Evolutionary conservation across 2,888 invertebrate genomes (phyloP).

Genomic region (Lepidocyrtoides sp.): DNA sequence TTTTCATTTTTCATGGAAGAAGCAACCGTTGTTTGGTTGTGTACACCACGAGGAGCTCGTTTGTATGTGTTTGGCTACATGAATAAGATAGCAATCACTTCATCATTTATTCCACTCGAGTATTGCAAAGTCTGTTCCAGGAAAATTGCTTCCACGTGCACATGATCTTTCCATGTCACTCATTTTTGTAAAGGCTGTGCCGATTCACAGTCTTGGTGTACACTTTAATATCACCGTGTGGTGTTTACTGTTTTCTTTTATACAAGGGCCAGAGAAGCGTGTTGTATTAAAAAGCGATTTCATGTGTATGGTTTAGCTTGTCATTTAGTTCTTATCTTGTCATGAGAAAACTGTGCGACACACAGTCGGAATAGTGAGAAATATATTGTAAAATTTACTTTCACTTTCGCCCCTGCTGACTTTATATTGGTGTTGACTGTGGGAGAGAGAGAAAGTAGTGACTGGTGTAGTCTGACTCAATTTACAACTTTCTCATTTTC

Average conservation of each 20-base stretch:
- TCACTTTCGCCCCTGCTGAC: conserved; percentile 49
- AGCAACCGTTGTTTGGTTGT: neutral
- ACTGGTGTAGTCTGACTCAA: conserved; percentile 45
- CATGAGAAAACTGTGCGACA: conserved; percentile 23
- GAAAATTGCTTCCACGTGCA: conserved; percentile 77
- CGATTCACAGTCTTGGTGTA: conserved; percentile 7
- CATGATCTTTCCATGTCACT: conserved; percentile 68
- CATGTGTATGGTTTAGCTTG: conserved; percentile 62
- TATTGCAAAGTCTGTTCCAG: conserved; percentile 54
- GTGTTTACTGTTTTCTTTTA: conserved; percentile 41
- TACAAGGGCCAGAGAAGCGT: neutral
- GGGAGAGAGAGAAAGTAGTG: conserved; percentile 7
- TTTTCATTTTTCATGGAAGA: conserved; percentile 26
- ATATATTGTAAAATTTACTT: conserved; percentile 60
- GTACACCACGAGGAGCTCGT: conserved; percentile 6
- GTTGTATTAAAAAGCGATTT: conserved; percentile 46
- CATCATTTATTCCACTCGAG: conserved; percentile 72
- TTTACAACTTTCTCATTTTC: conserved; percentile 68
- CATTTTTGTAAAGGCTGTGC: conserved; percentile 47
- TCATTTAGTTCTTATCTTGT: conserved; percentile 75
- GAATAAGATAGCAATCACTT: conserved; percentile 73
- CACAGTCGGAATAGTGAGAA: conserved; percentile 14
- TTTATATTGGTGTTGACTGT: conserved; percentile 38
- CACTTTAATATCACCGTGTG: neutral
- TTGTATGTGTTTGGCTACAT: conserved; percentile 54